Evolutionary conservation across 2,888 invertebrate species (phyloP), one percentile per base, ranked within the genome.

Genomic region (Agrotis exclamationis): DNA sequence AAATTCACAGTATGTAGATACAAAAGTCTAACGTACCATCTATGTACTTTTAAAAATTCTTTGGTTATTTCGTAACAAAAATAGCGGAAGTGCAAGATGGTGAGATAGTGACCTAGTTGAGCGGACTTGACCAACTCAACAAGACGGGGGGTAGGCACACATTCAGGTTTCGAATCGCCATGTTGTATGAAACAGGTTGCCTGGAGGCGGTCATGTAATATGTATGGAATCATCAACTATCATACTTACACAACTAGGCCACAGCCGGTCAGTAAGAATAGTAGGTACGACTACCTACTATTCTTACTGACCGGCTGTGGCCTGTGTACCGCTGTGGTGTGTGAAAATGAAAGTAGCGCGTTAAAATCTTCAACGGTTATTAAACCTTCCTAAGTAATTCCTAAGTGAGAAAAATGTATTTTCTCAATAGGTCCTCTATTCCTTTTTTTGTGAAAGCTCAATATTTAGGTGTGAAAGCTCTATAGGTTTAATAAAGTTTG

Each of bases 21-120:
- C 16, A 45, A 45, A 16, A 16, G 45, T 16, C 45, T 45, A 16
- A 14, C 45, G 53, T 50, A 50, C 20, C 20, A 20, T 2, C 13
- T 20, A 48, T n/a, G n/a, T 13, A 50, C n/a, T 48, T 4, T 3
- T 24, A 24, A 16, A 9, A 18, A 47, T 22, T 60, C 20, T 28
- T 60, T n/a, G 33, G 18, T 16, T 50, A 13, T 45, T 45, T 63
- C 14, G 47, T 63, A 39, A 44, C 13, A 45, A 47, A 39, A 54
- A 65, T 28, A 65, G 65, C 58, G 18, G n/a, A 73, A 59, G 28
- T 45, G 22, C 53, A 73, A 56, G 44, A 54, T 66, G 24, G 48
- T 48, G 73, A 73, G 48, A 54, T 66, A 45, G 54, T 59, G 73
- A 74, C 67, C 66, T 67, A 73, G 48, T 74, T 74, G n/a, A 59